Base-by-base conservation (phyloP, 2,888 invertebrate genomes). In the Buathra laborator region DNA sequence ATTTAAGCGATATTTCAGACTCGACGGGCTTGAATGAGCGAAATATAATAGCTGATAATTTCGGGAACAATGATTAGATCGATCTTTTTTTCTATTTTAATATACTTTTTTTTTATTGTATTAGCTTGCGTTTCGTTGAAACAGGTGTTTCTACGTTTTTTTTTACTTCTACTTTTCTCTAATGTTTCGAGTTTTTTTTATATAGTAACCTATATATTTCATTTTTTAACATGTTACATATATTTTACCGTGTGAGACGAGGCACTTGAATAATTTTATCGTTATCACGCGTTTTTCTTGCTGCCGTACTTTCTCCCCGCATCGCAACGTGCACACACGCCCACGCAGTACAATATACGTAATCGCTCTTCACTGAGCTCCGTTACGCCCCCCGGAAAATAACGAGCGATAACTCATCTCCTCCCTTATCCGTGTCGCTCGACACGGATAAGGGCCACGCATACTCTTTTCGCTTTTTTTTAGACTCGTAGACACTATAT, bases 361-460 rank as follows among this genome's bases (percentile, higher is more conserved):
- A 68, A 68, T 77, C 59, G 68, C 24, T 68, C 56, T 53, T 67
- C 16, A 16, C 67, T 4, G 43, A 7, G 6, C 14, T 29, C 7
- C 2, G 14, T 16, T 53, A 77, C 67, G 44, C 56, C 68, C 77
- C 44, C 59, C 74, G 43, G 67, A 76, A 76, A 76, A 67, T 76
- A 66, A 76, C 37, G 24, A 19, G 24, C 48, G 19, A 76, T 76
- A 76, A 53, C 66, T 76, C 66, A 67, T 76, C 51, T 37, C 51
- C 16, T 75, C 51, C 56, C 64, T 64, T 53, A 43, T 10, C 9
- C 43, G 76, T 24, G 24, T 66, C 12, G 44, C 29, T 53, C 12
- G 59, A 59, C 59, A 24, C 59, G 24, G 24, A 29, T 37, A 37
- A 37, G 37, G 37, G 37, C 5, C 37, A 37, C 29, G 24, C 59